phyloP scores from a whole-genome alignment of 2,113 vertebrate genomes.

The Macquaria ambigua region DNA sequence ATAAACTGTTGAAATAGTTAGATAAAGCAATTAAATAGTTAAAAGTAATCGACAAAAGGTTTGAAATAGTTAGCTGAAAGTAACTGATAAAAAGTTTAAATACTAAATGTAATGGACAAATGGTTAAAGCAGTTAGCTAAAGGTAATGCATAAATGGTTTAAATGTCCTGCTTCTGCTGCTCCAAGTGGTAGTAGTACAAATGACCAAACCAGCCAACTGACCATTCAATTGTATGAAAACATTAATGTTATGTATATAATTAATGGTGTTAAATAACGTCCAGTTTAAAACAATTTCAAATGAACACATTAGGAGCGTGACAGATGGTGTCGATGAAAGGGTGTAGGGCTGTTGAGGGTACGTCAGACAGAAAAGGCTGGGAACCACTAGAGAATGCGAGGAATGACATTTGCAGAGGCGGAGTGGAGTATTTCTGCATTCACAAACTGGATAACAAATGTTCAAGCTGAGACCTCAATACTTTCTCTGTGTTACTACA shows the following conservation, averaged over 20 bases:
- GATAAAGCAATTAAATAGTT: no score
- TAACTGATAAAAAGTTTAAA: neutral
- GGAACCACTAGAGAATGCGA: constrained; percentile 45
- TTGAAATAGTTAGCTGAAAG: neutral
- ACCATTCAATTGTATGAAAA: neutral
- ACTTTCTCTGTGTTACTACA: constrained; percentile 46
- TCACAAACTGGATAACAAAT: constrained; percentile 63
- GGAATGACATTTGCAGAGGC: constrained; percentile 54
- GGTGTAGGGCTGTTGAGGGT: neutral
- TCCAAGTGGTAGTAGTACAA: neutral
- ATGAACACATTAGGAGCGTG: neutral
- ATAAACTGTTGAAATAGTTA: neutral
- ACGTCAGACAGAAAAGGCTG: neutral
- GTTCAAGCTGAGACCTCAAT: constrained; percentile 58
- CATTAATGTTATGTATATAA: neutral
- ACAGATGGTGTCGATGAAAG: neutral
- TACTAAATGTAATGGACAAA: neutral
- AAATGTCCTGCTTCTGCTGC: neutral
- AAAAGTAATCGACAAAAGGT: neutral
- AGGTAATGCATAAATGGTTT: neutral
- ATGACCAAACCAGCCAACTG: neutral
- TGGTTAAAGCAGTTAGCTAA: neutral
- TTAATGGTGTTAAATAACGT: neutral
- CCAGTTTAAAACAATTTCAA: neutral
- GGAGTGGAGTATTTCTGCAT: constrained; percentile 37